Base-by-base conservation (phyloP, 2,888 invertebrate species). In the Xylota sylvarum region DNA sequence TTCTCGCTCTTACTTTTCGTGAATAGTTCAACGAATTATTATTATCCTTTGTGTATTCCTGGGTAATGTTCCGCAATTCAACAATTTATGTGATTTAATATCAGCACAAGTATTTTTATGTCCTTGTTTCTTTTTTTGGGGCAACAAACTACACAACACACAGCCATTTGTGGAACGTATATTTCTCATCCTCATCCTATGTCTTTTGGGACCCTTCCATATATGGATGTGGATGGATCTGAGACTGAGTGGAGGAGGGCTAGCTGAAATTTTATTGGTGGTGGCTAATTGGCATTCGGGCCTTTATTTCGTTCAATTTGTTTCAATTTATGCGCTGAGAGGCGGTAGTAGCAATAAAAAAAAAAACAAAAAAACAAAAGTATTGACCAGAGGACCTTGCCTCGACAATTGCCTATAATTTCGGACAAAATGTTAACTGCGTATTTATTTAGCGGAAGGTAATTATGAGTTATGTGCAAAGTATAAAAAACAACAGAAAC, bases 261-360 rank as follows among this genome's bases (percentile, higher is more conserved):
- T 12, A 58, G 27, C 58, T 65, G 50, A 77, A 82, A 62, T 77
- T 86, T 86, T 82, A 78, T 86, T 73, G 67, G 81, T 37, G 65
- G 72, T 67, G 52, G 67, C 77, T 82, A 82, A 86, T 86, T 86
- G 86, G 72, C 73, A 78, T 82, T 81, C 65, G 85, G 60, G 56
- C 60, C 60, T 70, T 80, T 78, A 73, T 82, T 86, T 82, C 69
- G 86, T 86, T 82, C 86, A 86, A 82, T 86, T 86, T 86, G 86
- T 86, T 82, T 78, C 86, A 86, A 86, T 86, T 78, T 78, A 82
- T 82, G 84, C 74, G 65, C 60, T 65, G 58, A 60, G 23, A 77
- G 56, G 74, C 64, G 70, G 70, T 67, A 72, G 56, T 30, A 40
- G 76, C 19, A 69, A 76, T 85, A 85, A 85, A 78, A 77, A 32